These are phyloP conservation scores for Acromyrmex charruanus DNA, from an alignment of 1,140 invertebrate species.

Conservation along the genomic window DNA sequence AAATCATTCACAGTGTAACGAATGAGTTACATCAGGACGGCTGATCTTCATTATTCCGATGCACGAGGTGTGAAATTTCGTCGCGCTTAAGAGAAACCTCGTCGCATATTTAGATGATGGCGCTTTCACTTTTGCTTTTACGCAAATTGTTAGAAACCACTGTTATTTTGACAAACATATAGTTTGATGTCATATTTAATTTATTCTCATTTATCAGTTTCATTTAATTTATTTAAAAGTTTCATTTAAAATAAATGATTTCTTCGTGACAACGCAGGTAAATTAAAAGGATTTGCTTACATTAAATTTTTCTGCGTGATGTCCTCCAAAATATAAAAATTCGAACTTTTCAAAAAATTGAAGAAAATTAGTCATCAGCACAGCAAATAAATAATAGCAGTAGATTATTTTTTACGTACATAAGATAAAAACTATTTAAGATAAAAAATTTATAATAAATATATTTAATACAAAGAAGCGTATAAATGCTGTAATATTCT, in stretches of 20 bases:
- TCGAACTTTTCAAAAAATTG: background rate
- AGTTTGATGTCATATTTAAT: background rate
- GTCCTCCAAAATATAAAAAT: background rate
- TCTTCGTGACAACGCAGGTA: background rate
- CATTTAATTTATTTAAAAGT: background rate
- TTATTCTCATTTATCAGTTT: background rate
- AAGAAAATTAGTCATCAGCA: background rate
- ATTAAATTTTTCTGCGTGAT: background rate
- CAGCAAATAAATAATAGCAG: background rate
- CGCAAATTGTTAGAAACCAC: constrained; percentile 29
- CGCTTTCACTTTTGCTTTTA: constrained; percentile 69
- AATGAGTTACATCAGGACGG: constrained; percentile 49
- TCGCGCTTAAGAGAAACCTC: constrained; percentile 51
- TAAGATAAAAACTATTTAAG: background rate
- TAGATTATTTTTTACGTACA: constrained; percentile 4
- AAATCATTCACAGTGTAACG: constrained; percentile 20
- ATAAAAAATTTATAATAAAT: background rate
- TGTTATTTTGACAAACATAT: background rate
- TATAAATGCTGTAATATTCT: background rate
- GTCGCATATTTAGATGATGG: constrained; percentile 18
- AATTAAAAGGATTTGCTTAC: background rate
- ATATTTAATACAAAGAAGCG: background rate
- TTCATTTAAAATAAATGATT: background rate
- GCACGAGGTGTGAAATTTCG: constrained; percentile 71
- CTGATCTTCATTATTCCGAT: constrained; percentile 68